These are phyloP conservation scores for Eueides isabella DNA, from an alignment of 1,140 invertebrate genomes.

Conservation along the genomic window DNA sequence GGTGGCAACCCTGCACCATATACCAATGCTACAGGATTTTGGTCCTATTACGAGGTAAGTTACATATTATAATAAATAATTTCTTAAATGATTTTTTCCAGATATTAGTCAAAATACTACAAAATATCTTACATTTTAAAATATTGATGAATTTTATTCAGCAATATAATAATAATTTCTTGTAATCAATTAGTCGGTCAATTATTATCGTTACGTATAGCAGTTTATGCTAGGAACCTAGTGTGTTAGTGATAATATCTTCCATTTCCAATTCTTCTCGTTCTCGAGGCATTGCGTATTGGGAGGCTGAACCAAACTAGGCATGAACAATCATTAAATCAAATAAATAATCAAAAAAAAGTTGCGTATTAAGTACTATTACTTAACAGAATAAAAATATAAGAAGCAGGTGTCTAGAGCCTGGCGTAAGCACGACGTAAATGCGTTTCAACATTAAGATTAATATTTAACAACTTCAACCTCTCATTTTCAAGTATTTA, in stretches of 20 bases:
- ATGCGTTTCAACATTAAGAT: conserved; percentile 26
- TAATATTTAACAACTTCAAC: conserved; percentile 29
- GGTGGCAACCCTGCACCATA: conserved; percentile 92
- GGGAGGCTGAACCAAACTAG: too few relatives aligned
- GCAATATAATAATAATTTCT: too few relatives aligned
- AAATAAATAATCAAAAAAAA: background rate
- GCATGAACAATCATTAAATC: background rate
- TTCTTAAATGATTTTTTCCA: too few relatives aligned
- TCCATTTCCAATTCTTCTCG: too few relatives aligned
- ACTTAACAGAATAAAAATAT: background rate
- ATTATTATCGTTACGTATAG: too few relatives aligned
- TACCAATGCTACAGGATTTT: conserved; percentile 92
- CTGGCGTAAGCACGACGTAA: conserved; percentile 14
- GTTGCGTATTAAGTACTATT: background rate
- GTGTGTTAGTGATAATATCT: too few relatives aligned
- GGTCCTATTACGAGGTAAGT: conserved; percentile 93
- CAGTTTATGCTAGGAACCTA: too few relatives aligned
- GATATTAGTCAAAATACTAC: too few relatives aligned
- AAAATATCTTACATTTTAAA: too few relatives aligned
- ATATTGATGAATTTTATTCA: too few relatives aligned
- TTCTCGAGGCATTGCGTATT: too few relatives aligned
- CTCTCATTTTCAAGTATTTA: conserved; percentile 19
- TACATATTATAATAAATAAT: background rate
- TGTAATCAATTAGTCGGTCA: too few relatives aligned
- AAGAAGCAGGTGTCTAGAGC: conserved; percentile 16